phyloP scores from a whole-genome alignment of 2,888 invertebrate species.

The Prenolepis imparis region DNA sequence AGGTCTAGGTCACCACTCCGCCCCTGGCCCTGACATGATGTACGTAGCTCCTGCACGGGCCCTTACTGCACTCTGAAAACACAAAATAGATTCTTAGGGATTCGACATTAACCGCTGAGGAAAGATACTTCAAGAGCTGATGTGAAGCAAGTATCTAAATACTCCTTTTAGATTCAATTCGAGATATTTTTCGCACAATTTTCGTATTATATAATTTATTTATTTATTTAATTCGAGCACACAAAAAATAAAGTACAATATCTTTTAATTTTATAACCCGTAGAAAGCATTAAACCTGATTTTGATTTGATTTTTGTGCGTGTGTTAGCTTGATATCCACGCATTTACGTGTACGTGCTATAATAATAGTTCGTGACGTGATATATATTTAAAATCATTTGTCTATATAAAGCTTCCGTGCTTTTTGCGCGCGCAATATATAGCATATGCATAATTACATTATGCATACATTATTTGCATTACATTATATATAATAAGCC shows the following conservation, averaged over 20 bases:
- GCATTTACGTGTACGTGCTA: conserved; percentile 1
- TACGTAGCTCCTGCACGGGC: conserved; percentile 54
- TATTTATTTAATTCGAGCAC: too few species aligned
- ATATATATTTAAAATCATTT: conserved; percentile 37
- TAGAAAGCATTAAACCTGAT: not conserved
- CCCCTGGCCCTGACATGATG: conserved; percentile 78
- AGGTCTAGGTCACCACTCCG: conserved; percentile 83
- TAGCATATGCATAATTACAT: conserved; percentile 1
- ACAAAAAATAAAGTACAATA: not conserved
- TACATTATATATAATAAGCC: not conserved
- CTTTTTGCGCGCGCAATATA: not conserved
- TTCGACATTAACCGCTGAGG: not conserved
- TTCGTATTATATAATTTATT: too few species aligned
- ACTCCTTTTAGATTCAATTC: not conserved
- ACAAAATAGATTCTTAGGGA: not conserved
- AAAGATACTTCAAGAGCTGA: not conserved
- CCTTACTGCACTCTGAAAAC: conserved; percentile 62
- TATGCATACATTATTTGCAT: not conserved
- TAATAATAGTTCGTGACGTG: conserved; percentile 9
- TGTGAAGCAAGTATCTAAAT: not conserved
- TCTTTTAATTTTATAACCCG: not conserved
- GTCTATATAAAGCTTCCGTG: not conserved
- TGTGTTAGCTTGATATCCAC: not conserved
- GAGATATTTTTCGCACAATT: not conserved
- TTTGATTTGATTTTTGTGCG: conserved; percentile 2